These are phyloP conservation scores for Marmota flaviventris DNA, from an alignment of 2,113 vertebrate genomes.

Conservation along the genomic window DNA sequence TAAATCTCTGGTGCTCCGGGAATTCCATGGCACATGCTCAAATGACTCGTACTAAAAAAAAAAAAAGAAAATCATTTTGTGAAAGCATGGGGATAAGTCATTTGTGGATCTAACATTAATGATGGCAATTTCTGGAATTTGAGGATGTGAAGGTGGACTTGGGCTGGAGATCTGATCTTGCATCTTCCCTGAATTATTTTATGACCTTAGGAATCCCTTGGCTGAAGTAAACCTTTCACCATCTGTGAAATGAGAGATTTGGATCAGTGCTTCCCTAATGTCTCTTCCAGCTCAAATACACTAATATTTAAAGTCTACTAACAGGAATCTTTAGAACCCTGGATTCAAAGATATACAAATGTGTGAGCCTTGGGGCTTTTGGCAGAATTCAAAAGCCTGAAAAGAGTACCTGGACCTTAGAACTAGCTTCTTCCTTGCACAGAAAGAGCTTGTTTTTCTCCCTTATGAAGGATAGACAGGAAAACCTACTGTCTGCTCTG, in stretches of 20 bases:
- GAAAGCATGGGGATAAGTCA: background rate
- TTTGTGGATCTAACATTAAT: background rate
- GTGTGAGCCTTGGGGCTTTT: background rate
- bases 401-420: background rate
- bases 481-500: constrained; percentile 3
- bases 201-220: constrained; percentile 62
- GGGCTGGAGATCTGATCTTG: background rate
- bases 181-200: background rate
- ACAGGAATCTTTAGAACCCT: constrained; percentile 57
- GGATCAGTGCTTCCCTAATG: background rate
- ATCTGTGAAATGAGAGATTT: constrained; percentile 53
- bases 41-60: background rate
- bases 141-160: background rate
- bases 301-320: constrained; percentile 60
- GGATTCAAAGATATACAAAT: constrained; percentile 13
- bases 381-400: background rate
- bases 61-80: background rate
- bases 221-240: constrained; percentile 42
- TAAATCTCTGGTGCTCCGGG: background rate
- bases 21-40: background rate
- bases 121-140: background rate
- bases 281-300: constrained; percentile 40
- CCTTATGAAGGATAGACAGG: constrained; percentile 1
- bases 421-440: background rate
- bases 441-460: background rate